phyloP scores from a whole-genome alignment of 2,888 invertebrate genomes.

The Molanna angustata region DNA sequence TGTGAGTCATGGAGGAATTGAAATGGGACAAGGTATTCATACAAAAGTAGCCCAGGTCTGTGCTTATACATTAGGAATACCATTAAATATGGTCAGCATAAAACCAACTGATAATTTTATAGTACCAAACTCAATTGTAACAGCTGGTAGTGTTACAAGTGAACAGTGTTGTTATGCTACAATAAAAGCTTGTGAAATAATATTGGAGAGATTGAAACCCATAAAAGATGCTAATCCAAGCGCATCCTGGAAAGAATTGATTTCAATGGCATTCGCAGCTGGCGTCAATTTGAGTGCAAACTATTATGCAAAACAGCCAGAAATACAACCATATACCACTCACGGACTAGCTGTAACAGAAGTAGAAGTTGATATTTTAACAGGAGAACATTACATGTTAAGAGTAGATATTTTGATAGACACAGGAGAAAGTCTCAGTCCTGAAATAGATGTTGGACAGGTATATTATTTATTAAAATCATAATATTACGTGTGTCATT shows the following conservation, averaged over 20 bases:
- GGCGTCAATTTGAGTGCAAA: slow-evolving; percentile 56
- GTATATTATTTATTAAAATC: too few species aligned
- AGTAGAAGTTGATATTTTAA: slow-evolving; percentile 74
- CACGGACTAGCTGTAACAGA: slow-evolving; percentile 66
- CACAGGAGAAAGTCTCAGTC: slow-evolving; percentile 69
- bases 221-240: slow-evolving; percentile 43
- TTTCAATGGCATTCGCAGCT: slow-evolving; percentile 49
- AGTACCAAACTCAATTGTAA: slow-evolving; percentile 63
- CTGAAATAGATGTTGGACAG: slow-evolving; percentile 71
- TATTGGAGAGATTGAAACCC: slow-evolving; percentile 48
- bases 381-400: slow-evolving; percentile 67
- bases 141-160: slow-evolving; percentile 72
- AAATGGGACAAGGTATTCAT: slow-evolving; percentile 76
- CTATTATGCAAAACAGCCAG: slow-evolving; percentile 44
- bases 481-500: too few species aligned
- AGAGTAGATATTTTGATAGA: slow-evolving; percentile 74
- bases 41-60: slow-evolving; percentile 71
- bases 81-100: slow-evolving; percentile 62
- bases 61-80: slow-evolving; percentile 64
- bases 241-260: slow-evolving; percentile 53
- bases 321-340: slow-evolving; percentile 52
- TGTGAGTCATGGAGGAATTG: slow-evolving; percentile 66
- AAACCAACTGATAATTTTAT: slow-evolving; percentile 62
- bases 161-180: slow-evolving; percentile 64
- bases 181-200: slow-evolving; percentile 51